These are phyloP conservation scores for Phrynosoma platyrhinos DNA, from an alignment of 2,113 vertebrate species.

Conservation along the genomic window DNA sequence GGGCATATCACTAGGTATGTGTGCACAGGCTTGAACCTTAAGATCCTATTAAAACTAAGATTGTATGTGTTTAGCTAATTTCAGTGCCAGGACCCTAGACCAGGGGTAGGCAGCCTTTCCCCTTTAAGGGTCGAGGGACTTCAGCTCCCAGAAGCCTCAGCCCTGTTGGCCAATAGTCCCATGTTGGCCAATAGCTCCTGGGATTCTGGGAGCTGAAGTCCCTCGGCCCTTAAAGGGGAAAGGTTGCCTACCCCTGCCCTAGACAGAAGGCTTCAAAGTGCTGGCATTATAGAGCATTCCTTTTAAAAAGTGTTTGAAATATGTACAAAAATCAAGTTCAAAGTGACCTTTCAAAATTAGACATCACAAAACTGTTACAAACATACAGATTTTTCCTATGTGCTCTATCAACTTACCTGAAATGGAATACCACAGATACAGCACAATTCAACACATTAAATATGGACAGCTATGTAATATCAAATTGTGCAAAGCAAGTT, in stretches of 20 bases:
- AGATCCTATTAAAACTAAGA: background rate
- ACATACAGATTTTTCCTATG: background rate
- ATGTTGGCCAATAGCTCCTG: too few relatives aligned
- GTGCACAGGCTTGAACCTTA: too few relatives aligned
- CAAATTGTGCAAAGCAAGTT: constrained; percentile 6
- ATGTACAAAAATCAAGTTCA: background rate
- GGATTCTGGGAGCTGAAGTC: too few relatives aligned
- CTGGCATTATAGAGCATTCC: background rate
- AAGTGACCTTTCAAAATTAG: background rate
- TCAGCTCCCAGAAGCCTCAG: too few relatives aligned
- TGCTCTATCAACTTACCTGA: background rate
- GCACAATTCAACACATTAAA: constrained; percentile 2
- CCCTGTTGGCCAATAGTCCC: too few relatives aligned
- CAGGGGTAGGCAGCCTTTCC: too few relatives aligned
- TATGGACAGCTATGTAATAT: constrained; percentile 15
- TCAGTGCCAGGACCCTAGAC: background rate
- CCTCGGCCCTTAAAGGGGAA: too few relatives aligned
- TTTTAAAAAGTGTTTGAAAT: background rate
- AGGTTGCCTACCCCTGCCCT: too few relatives aligned
- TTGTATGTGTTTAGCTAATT: background rate
- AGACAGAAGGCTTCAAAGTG: background rate
- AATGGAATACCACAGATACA: background rate
- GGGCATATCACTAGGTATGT: background rate
- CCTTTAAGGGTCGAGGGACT: too few relatives aligned
- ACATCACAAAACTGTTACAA: background rate